Evolutionary conservation across 2,797 vertebrate genomes (phyloP).

Genomic region (Oreonectes daqikongensis): DNA sequence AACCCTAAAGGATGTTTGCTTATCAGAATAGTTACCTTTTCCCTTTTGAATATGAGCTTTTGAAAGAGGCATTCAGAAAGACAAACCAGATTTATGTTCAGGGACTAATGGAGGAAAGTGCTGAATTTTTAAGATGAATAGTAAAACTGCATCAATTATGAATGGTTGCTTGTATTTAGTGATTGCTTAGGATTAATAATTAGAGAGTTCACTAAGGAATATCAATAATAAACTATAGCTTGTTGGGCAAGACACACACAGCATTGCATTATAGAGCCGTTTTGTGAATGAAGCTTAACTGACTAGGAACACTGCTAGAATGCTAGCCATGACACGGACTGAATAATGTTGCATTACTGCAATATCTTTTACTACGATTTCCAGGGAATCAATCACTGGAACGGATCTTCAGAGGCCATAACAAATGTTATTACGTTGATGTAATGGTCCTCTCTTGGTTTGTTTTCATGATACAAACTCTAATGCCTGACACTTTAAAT

Average conservation of each 20-base stretch:
- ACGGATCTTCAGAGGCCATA: conserved; percentile 32
- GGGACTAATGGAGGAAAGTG: conserved; percentile 39
- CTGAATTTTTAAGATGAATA: conserved; percentile 41
- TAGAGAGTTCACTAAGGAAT: not conserved
- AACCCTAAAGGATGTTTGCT: not conserved
- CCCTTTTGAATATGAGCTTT: not conserved
- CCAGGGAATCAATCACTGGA: conserved; percentile 30
- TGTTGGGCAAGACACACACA: not conserved
- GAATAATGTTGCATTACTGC: not conserved
- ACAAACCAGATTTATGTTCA: conserved; percentile 17
- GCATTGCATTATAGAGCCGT: not conserved
- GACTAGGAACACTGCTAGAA: not conserved
- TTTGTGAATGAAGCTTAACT: not conserved
- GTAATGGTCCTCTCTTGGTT: conserved; percentile 34
- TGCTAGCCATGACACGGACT: not conserved
- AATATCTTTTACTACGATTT: conserved; percentile 1
- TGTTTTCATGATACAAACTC: conserved; percentile 29
- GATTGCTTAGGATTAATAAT: conserved; percentile 16
- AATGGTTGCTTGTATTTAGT: conserved; percentile 34
- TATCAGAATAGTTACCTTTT: not conserved
- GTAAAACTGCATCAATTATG: conserved; percentile 45
- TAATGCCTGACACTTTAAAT: conserved; percentile 37
- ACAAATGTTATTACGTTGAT: conserved; percentile 40
- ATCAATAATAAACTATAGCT: not conserved
- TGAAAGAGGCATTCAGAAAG: conserved; percentile 3